Conservation (phyloP, 2,113 vertebrate species). For the Ceyx margarethae region DNA sequence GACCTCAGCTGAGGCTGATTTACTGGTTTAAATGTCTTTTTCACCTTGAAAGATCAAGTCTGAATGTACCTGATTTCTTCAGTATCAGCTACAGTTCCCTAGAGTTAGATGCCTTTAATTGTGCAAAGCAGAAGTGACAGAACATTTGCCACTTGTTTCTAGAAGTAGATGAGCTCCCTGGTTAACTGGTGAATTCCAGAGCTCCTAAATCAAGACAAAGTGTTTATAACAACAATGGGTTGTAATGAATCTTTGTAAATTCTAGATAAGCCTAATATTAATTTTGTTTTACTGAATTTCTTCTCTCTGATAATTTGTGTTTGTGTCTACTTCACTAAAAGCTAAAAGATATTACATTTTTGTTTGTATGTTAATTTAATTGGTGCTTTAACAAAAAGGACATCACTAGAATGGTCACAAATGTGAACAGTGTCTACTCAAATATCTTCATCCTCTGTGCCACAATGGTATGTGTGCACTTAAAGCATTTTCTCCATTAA, state of each 20-base stretch:
- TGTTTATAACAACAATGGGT: background rate
- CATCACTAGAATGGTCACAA: background rate
- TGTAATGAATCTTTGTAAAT: background rate
- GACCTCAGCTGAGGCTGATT: background rate
- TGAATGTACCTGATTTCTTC: background rate
- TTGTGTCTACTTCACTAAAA: conserved; percentile 21
- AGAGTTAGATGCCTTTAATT: background rate
- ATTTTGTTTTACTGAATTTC: conserved; percentile 16
- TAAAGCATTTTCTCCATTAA: conserved; percentile 57
- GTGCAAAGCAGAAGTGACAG: background rate
- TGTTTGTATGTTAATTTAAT: conserved; percentile 28
- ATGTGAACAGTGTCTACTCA: conserved; percentile 16
- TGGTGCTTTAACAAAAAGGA: background rate
- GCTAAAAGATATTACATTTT: conserved; percentile 22
- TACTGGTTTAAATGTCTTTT: background rate
- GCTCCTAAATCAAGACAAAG: conserved; percentile 23
- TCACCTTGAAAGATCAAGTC: background rate
- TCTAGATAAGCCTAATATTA: background rate
- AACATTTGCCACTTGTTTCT: background rate
- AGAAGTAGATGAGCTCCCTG: background rate
- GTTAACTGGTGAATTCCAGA: background rate
- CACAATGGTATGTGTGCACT: background rate
- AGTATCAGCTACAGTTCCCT: background rate
- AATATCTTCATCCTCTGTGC: background rate
- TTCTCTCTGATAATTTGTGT: background rate